Conservation (phyloP, 1,140 invertebrate species). For the Formica selysi region DNA sequence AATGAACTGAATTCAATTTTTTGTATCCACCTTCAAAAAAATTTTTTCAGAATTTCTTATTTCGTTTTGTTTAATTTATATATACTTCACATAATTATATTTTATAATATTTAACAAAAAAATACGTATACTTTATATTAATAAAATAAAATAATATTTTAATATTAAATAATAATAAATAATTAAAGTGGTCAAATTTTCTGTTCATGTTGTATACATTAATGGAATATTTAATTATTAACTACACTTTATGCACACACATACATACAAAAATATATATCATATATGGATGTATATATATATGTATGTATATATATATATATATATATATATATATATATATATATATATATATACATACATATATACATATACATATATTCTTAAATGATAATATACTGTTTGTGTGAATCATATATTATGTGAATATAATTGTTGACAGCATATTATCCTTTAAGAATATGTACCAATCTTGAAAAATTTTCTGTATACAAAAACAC, state of each 20-base stretch:
- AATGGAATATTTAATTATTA: background rate
- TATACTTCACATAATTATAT: slow-evolving; percentile 34
- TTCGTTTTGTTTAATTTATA: slow-evolving; percentile 57
- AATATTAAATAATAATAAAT: slow-evolving; percentile 14
- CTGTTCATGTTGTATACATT: background rate
- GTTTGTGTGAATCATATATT: background rate
- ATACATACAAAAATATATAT: background rate
- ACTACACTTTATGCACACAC: background rate
- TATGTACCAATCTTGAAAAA: slow-evolving; percentile 20
- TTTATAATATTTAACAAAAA: slow-evolving; percentile 4
- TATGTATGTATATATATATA: too few relatives aligned
- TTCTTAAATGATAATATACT: too few relatives aligned
- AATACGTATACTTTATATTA: background rate
- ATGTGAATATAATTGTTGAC: background rate
- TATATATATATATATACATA: too few relatives aligned
- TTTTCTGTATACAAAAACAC: slow-evolving; percentile 15
- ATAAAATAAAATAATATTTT: slow-evolving; percentile 21
- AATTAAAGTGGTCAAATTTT: background rate
- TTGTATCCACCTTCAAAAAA: slow-evolving; percentile 67
- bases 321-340: too few relatives aligned
- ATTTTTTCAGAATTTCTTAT: slow-evolving; percentile 14
- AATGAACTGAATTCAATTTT: slow-evolving; percentile 3
- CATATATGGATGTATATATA: too few relatives aligned
- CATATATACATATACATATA: too few relatives aligned
- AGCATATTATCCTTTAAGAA: slow-evolving; percentile 13